Conservation (phyloP, 2,113 vertebrate genomes). For the Tinamus guttatus region DNA sequence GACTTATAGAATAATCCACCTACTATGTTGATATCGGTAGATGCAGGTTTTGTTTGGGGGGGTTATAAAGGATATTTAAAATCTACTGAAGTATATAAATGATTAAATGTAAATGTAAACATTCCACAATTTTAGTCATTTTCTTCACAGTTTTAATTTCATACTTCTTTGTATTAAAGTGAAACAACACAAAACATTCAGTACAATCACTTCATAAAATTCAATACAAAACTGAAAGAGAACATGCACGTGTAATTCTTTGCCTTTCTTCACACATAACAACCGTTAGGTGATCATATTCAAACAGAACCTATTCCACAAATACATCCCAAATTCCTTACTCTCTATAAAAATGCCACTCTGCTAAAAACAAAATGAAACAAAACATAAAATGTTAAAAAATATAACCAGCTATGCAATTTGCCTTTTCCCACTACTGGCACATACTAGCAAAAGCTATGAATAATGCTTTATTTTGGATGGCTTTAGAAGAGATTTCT, state of each 20-base stretch:
- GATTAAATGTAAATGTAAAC: neutral
- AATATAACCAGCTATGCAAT: neutral
- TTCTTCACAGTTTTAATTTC: neutral
- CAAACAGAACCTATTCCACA: neutral
- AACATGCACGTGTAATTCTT: neutral
- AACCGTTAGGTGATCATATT: neutral
- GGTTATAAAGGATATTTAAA: conserved; percentile 42
- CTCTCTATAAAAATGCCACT: neutral
- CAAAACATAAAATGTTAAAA: neutral
- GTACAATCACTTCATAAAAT: neutral
- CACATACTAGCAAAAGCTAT: neutral
- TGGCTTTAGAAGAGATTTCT: neutral
- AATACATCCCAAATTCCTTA: neutral
- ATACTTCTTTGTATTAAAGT: neutral
- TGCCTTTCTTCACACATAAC: neutral
- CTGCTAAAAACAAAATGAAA: neutral
- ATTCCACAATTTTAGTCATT: neutral
- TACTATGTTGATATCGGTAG: conserved; percentile 25
- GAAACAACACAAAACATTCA: neutral
- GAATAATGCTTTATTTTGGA: neutral
- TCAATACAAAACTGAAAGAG: neutral
- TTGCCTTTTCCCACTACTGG: neutral
- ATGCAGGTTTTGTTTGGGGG: conserved; percentile 13
- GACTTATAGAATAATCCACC: conserved; percentile 51
- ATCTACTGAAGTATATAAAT: neutral